Evolutionary conservation across 2,797 vertebrate genomes (phyloP), one percentile per base, ranked within the genome.

Genomic region (Falco columbarius): DNA sequence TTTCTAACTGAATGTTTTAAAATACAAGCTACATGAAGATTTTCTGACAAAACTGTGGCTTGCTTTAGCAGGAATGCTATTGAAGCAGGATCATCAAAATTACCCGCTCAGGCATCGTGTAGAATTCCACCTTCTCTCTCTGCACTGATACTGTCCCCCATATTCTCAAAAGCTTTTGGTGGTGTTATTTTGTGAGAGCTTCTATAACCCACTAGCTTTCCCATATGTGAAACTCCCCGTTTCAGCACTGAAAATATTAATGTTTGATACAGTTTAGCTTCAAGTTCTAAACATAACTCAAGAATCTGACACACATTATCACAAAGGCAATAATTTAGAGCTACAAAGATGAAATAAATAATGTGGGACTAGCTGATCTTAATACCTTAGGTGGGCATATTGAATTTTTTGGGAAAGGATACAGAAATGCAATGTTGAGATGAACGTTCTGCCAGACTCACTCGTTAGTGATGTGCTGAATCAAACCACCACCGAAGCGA

Each of bases 131-230:
- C 16, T 62, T 46, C 7, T 52, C 30, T 27, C 42, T 93, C 27
- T 46, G 44, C 34, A 65, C 22, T 12, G 27, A 22, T 27, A 34
- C 6, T 2, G 0, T 19, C 7, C 32, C 17, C 17, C 1, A 0
- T n/a, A 17, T 47, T 83, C 71, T 54, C 58, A 46, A 58, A 83
- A 65, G 26, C 44, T 77, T 74, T 46, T 61, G 13, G 54, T 67
- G 34, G 10, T 38, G 16, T 77, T 66, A 44, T 9, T 73, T 9
- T 73, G 38, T 61, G 27, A 62, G 16, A 73, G 16, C 22, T 47
- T 54, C 47, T 72, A 4, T 59, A 91, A 20, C 65, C 24, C 44
- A 11, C 3, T n/a, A 19, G 29, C 67, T 54, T 59, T 49, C 34
- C 81, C 24, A 12, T 22, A 42, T 5, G 47, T 58, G 36, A 54